These are phyloP conservation scores for Sapayoa aenigma DNA, from an alignment of 2,113 vertebrate species.

Conservation along the genomic window DNA sequence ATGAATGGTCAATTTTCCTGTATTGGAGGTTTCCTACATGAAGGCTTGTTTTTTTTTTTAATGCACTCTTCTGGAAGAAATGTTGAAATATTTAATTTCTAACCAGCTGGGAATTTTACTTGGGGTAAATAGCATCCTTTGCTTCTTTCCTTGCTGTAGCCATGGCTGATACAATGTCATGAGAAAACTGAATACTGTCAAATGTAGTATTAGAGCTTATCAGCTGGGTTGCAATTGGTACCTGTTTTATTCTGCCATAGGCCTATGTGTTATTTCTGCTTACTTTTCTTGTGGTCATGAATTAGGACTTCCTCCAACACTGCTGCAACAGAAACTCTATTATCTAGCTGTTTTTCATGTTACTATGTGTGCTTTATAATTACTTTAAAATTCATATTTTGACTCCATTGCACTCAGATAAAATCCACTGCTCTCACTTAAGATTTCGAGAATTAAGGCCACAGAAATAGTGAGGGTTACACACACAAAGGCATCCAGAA, in stretches of 20 bases:
- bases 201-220: background rate
- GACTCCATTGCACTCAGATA: background rate
- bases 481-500: background rate
- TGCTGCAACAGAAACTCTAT: background rate
- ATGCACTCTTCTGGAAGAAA: background rate
- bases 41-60: background rate
- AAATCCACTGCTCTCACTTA: background rate
- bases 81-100: background rate
- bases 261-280: background rate
- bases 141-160: background rate
- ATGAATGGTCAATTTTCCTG: rapidly evolving
- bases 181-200: background rate
- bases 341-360: background rate
- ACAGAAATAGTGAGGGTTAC: background rate
- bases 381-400: background rate
- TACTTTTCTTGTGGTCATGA: background rate
- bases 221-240: background rate
- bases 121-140: background rate
- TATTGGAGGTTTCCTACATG: background rate
- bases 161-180: background rate
- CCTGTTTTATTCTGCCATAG: background rate
- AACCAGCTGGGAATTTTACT: background rate
- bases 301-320: background rate
- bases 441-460: background rate
- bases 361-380: background rate